Percentiles rank a stretch among this genome's conserved stretches.
Evolutionary conservation across 1,140 invertebrate genomes (phyloP).

Genomic region (Penaeus indicus): DNA sequence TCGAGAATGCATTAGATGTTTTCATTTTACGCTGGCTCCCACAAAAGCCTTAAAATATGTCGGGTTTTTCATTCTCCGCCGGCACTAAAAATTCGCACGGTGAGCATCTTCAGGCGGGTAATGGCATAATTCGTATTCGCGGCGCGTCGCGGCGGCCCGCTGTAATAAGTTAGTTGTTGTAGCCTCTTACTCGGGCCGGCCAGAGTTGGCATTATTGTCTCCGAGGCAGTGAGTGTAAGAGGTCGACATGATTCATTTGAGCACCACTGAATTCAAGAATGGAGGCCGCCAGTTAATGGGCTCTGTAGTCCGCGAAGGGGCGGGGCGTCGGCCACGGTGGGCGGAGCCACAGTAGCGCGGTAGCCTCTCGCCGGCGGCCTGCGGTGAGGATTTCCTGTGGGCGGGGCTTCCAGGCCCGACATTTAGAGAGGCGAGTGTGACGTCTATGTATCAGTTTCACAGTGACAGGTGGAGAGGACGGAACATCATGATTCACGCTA

Average conservation of each 20-base stretch:
- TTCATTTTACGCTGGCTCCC: too few relatives aligned
- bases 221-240: constrained; percentile 47
- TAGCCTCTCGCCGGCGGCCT: constrained; percentile 6
- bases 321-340: constrained; percentile 1
- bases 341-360: constrained; percentile 23
- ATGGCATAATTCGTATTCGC: constrained; percentile 50
- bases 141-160: constrained; percentile 22
- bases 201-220: constrained; percentile 53
- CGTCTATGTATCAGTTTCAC: constrained; percentile 40
- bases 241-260: constrained; percentile 61
- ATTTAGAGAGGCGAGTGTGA: constrained; percentile 40
- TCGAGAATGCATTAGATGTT: too few relatives aligned
- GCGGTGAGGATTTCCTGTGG: background rate
- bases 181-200: constrained; percentile 53
- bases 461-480: constrained; percentile 37
- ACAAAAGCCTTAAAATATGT: too few relatives aligned
- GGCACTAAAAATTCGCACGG: background rate
- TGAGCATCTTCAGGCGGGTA: constrained; percentile 16
- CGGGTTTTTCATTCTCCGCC: background rate
- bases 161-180: constrained; percentile 60
- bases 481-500: constrained; percentile 58
- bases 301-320: constrained; percentile 3
- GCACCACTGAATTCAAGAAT: constrained; percentile 60
- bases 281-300: constrained; percentile 55
- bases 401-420: constrained; percentile 50